Evolutionary conservation across 1,140 invertebrate species (phyloP).

Genomic region (Venustaconcha ellipsiformis): DNA sequence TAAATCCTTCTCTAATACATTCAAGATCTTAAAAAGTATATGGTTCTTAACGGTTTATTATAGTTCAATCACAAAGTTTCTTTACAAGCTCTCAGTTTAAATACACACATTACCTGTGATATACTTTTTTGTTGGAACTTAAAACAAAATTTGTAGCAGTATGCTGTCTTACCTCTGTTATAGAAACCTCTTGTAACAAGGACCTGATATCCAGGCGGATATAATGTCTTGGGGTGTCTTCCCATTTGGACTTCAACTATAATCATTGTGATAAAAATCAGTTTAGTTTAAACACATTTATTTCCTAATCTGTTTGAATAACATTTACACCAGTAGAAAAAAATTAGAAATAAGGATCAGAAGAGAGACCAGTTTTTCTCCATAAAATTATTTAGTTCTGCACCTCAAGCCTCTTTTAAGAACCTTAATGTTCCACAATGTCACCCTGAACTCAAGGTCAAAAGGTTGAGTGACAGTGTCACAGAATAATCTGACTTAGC

Average conservation of each 20-base stretch:
- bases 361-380: background rate
- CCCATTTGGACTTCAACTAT: constrained; percentile 81
- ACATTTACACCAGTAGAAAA: background rate
- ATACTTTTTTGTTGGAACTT: background rate
- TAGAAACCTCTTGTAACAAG: constrained; percentile 83
- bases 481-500: no score
- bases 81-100: no score
- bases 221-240: constrained; percentile 79
- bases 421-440: background rate
- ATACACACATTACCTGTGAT: no score
- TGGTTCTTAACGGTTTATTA: no score
- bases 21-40: no score
- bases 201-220: constrained; percentile 81
- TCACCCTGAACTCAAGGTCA: no score
- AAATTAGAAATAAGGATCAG: no score
- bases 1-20: no score
- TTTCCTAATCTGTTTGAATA: background rate
- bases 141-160: background rate
- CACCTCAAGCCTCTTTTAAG: background rate
- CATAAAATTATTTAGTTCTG: background rate
- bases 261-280: constrained; percentile 9
- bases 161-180: constrained; percentile 74
- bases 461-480: background rate
- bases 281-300: background rate
- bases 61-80: no score